Conservation (phyloP, 2,113 vertebrate species). For the Isurus oxyrinchus region DNA sequence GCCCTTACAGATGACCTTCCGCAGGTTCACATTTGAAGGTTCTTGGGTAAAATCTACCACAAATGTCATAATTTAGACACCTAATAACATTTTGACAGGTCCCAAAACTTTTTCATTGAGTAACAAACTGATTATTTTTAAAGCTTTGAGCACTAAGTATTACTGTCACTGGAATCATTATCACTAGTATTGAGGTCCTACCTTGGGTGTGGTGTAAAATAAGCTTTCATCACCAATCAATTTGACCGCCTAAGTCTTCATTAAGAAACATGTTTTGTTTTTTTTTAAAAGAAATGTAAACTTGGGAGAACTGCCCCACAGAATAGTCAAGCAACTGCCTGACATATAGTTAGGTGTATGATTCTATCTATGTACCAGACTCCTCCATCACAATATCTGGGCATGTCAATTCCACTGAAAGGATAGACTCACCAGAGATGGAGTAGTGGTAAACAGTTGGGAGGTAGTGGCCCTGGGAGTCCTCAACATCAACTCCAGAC, state of each 20-base stretch:
- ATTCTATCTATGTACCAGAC: neutral
- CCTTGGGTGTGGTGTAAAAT: neutral
- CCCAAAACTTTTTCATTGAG: neutral
- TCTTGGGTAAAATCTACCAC: neutral
- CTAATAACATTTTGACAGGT: neutral
- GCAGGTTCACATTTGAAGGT: neutral
- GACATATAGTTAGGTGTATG: neutral
- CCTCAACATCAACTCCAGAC: neutral
- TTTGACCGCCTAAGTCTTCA: neutral
- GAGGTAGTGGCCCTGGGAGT: neutral
- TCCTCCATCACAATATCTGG: neutral
- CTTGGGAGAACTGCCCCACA: neutral
- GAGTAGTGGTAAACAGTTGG: neutral
- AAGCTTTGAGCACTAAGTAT: neutral
- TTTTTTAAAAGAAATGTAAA: neutral
- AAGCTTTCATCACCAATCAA: neutral
- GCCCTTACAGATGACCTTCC: neutral
- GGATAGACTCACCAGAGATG: neutral
- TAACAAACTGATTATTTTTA: neutral
- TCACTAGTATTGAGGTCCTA: neutral
- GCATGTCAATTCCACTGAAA: neutral
- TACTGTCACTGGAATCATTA: neutral
- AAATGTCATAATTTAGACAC: neutral
- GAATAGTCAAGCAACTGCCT: neutral
- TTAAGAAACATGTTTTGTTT: neutral